Percentiles rank a stretch among this genome's conserved stretches.
Evolutionary conservation across 2,888 invertebrate species (phyloP).

Genomic region (Diaprepes abbreviatus): DNA sequence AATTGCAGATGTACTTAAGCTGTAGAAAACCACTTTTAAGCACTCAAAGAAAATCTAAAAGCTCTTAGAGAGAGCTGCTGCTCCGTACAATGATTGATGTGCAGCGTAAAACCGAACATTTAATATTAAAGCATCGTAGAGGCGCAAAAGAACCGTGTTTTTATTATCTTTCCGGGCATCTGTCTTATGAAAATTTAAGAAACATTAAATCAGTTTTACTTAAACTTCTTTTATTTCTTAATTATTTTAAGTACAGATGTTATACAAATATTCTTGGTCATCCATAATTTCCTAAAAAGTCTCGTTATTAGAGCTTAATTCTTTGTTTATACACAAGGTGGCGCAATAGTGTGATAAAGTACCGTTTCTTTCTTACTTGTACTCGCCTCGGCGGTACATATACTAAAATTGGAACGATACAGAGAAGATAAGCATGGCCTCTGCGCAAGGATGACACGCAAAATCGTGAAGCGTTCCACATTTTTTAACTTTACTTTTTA

Average conservation of each 20-base stretch:
- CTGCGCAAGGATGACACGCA: conserved; percentile 94
- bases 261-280: background rate
- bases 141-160: conserved; percentile 39
- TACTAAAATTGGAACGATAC: conserved; percentile 93
- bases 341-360: too few relatives aligned
- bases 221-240: background rate
- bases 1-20: conserved; percentile 40
- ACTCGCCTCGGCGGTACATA: conserved; percentile 85
- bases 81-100: conserved; percentile 46
- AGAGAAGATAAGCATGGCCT: conserved; percentile 94
- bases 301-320: too few relatives aligned
- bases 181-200: conserved; percentile 33
- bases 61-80: conserved; percentile 30
- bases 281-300: too few relatives aligned
- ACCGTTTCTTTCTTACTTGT: too few relatives aligned
- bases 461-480: conserved; percentile 92
- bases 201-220: conserved; percentile 23
- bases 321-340: too few relatives aligned
- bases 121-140: conserved; percentile 42
- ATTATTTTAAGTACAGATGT: background rate
- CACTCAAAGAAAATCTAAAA: conserved; percentile 39
- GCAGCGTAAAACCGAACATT: conserved; percentile 40
- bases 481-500: too few relatives aligned
- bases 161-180: conserved; percentile 35
- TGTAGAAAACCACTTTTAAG: conserved; percentile 39